A percentile compares a stretch with the other conserved stretches of the same genome.
phyloP scores from a whole-genome alignment of 64 coral and sea anemone genomes.

The Montipora efflorescens region DNA sequence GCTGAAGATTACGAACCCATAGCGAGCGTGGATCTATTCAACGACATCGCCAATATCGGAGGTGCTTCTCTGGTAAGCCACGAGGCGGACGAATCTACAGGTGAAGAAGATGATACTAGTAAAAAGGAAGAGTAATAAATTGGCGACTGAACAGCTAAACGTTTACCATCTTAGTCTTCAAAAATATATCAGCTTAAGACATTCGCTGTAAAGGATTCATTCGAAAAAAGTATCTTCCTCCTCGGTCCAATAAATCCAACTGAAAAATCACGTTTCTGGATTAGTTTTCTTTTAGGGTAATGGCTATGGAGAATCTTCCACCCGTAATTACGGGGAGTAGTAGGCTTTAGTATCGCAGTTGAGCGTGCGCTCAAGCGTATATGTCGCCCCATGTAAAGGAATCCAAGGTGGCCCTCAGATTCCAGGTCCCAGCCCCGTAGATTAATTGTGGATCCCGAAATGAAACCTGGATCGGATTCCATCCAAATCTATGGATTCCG shows the following conservation, averaged over 20 bases:
- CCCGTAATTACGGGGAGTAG: too few relatives aligned
- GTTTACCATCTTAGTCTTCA: too few relatives aligned
- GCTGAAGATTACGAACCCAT: constrained; percentile 49
- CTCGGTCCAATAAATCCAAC: background rate
- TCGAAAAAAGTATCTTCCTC: background rate
- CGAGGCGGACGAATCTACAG: background rate
- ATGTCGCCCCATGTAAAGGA: too few relatives aligned
- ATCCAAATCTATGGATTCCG: too few relatives aligned
- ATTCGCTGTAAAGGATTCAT: background rate
- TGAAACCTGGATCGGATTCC: too few relatives aligned
- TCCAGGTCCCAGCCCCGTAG: too few relatives aligned
- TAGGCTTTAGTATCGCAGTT: too few relatives aligned
- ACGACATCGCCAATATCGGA: background rate
- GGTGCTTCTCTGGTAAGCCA: background rate
- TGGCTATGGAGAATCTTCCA: background rate
- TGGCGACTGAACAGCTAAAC: too few relatives aligned
- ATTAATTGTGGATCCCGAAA: too few relatives aligned
- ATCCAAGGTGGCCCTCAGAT: too few relatives aligned
- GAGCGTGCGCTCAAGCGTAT: too few relatives aligned
- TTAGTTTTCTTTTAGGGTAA: background rate
- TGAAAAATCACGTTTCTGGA: background rate
- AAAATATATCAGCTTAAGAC: background rate
- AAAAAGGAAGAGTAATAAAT: constrained; percentile 2
- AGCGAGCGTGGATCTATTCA: constrained; percentile 5
- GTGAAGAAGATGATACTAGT: background rate